phyloP scores from a whole-genome alignment of 2,113 vertebrate species.

The Thermophis baileyi region DNA sequence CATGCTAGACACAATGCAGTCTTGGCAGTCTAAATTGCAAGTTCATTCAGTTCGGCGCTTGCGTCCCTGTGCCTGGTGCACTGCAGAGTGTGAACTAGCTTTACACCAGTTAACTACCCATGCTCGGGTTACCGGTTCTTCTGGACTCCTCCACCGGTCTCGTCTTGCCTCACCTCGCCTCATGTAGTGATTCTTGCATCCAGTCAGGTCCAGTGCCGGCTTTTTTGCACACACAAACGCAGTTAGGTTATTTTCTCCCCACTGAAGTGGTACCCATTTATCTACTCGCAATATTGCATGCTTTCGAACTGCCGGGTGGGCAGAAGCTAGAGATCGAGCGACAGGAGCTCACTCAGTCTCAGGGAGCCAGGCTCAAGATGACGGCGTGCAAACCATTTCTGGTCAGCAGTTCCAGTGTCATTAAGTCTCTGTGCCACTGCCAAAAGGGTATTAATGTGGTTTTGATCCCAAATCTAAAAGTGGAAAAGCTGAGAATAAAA shows the following conservation, averaged over 20 bases:
- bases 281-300: not conserved
- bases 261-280: not conserved
- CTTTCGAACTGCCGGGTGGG: not conserved
- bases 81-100: not conserved
- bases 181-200: no score
- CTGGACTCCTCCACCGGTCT: no score
- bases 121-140: not conserved
- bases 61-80: not conserved
- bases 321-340: not conserved
- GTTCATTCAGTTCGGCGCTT: not conserved
- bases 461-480: slow-evolving; percentile 4
- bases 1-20: not conserved
- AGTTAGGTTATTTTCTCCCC: not conserved
- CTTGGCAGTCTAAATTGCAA: not conserved
- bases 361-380: not conserved
- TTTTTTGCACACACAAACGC: not conserved
- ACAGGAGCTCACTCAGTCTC: not conserved
- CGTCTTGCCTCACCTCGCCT: no score
- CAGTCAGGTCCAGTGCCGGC: no score
- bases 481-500: not conserved
- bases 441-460: not conserved
- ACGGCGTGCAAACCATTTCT: not conserved
- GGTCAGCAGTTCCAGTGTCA: not conserved
- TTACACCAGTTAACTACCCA: not conserved
- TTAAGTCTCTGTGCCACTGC: not conserved